Conservation (phyloP, 2,113 vertebrate genomes). For the Zosterops lateralis region DNA sequence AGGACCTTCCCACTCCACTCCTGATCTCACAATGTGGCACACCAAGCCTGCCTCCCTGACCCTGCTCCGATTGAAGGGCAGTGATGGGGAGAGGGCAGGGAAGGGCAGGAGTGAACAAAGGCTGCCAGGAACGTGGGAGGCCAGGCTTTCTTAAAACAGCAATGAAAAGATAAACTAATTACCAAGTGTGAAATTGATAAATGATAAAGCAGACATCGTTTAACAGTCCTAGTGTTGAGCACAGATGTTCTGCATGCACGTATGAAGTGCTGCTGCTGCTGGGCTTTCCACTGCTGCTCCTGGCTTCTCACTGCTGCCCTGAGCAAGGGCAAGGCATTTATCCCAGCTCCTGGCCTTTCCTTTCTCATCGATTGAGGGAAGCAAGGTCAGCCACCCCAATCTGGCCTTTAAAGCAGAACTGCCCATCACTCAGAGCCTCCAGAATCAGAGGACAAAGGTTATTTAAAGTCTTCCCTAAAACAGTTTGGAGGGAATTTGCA, state of each 20-base stretch:
- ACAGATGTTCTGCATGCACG: neutral
- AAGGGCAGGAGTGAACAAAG: conserved; percentile 15
- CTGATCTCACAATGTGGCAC: neutral
- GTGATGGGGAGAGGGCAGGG: neutral
- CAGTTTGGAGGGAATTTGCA: neutral
- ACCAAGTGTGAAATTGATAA: conserved; percentile 34
- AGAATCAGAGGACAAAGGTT: neutral
- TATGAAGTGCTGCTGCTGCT: neutral
- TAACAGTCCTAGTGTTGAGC: neutral
- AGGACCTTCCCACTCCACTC: neutral
- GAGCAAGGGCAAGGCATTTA: conserved; percentile 6
- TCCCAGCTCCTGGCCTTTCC: neutral
- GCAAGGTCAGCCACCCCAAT: neutral
- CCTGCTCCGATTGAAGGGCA: accelerated
- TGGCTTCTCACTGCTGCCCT: neutral
- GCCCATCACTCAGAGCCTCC: neutral
- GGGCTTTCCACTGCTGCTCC: neutral
- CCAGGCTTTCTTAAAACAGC: conserved; percentile 5
- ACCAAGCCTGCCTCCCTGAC: neutral
- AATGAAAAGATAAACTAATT: conserved; percentile 18
- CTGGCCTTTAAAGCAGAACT: conserved; percentile 12
- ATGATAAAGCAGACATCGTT: conserved; percentile 8
- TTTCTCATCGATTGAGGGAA: neutral
- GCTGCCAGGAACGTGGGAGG: neutral
- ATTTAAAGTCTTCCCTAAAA: neutral